Conservation (phyloP, 1,140 invertebrate genomes). For the Drosophila grimshawi region DNA sequence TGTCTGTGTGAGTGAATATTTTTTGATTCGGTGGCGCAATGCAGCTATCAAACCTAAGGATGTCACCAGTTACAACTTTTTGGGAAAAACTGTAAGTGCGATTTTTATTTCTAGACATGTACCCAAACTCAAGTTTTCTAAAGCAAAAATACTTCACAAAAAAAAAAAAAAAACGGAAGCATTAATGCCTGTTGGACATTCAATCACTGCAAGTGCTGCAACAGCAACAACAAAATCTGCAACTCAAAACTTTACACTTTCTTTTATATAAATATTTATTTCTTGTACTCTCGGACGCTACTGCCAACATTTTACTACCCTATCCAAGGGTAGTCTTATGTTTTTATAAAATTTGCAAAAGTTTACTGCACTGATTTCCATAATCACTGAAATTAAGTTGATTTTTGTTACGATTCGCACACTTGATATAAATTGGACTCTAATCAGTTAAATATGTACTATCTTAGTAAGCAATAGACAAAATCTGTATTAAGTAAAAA, state of each 20-base stretch:
- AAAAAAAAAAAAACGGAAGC: constrained; percentile 47
- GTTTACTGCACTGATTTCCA: no score
- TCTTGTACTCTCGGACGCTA: constrained; percentile 11
- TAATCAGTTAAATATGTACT: background rate
- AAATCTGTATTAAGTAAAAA: no score
- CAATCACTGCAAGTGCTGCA: constrained; percentile 66
- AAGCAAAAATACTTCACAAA: constrained; percentile 31
- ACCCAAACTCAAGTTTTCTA: constrained; percentile 45
- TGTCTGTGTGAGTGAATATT: background rate
- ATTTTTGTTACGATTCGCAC: no score
- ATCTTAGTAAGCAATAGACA: background rate
- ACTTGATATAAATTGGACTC: no score
- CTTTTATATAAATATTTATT: constrained; percentile 68
- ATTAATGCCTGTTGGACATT: constrained; percentile 61
- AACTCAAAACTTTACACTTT: constrained; percentile 34
- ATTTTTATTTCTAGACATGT: constrained; percentile 41
- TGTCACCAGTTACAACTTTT: constrained; percentile 9
- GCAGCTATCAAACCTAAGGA: constrained; percentile 9
- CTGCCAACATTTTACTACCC: constrained; percentile 23
- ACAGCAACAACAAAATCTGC: constrained; percentile 14
- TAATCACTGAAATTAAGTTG: no score
- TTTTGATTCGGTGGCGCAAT: constrained; percentile 10
- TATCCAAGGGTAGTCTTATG: background rate
- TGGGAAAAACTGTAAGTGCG: constrained; percentile 42
- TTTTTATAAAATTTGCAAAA: background rate